These are phyloP conservation scores for Cynopterus brachyotis DNA, from an alignment of 2,113 vertebrate genomes.

Conservation along the genomic window DNA sequence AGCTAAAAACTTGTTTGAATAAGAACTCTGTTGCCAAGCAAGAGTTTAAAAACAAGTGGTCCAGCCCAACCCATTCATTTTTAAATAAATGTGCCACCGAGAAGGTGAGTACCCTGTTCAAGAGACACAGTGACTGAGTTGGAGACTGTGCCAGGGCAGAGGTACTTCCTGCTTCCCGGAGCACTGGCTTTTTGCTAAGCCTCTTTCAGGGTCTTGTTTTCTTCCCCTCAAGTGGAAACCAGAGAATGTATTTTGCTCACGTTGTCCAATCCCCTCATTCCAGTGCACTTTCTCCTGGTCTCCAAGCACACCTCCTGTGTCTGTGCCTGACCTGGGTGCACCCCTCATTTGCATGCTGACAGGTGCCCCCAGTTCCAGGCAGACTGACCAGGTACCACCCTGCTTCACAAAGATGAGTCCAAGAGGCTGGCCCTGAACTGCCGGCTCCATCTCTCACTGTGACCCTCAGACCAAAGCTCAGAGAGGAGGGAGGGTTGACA, in stretches of 20 bases:
- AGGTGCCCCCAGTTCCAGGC: neutral
- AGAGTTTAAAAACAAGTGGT: neutral
- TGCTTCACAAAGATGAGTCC: neutral
- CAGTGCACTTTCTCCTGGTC: neutral
- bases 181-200: neutral
- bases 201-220: neutral
- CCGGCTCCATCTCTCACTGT: neutral
- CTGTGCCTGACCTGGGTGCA: neutral
- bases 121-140: neutral
- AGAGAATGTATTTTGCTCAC: neutral
- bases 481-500: neutral
- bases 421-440: neutral
- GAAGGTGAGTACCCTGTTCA: neutral
- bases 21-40: neutral
- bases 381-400: neutral
- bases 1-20: neutral
- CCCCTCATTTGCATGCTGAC: neutral
- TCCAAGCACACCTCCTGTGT: neutral
- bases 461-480: neutral
- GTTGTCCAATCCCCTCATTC: constrained; percentile 32
- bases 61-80: neutral
- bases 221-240: neutral
- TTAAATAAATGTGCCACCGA: neutral
- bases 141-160: neutral
- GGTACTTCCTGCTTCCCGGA: neutral